Base-by-base conservation (phyloP, 2,113 vertebrate species). In the Catharus fuscescens region DNA sequence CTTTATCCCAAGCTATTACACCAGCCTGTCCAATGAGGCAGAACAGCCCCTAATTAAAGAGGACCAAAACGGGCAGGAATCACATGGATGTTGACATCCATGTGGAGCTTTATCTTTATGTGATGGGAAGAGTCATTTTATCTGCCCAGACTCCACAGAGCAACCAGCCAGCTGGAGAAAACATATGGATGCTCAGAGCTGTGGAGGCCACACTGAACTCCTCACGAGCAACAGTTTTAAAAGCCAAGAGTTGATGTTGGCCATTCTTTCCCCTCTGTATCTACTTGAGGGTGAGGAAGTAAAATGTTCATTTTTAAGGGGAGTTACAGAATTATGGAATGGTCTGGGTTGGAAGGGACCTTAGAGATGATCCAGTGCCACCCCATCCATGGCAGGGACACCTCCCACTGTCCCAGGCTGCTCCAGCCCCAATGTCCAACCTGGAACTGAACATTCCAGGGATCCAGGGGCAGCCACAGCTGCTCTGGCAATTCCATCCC, bases 1-100 rank as follows among this genome's bases (percentile, higher is more conserved):
- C 85, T 94, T 91, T 61, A 86, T 92, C 86, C 80, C 57, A 74
- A 86, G 86, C 92, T 76, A 90, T 92, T 93, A 86, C 73, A 93
- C 80, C 88, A 88, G 70, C 48, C 80, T 71, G 80, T 14, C 83
- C 95, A 89, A 72, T 50, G 83, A 95, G 90, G 86, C 90, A 94
- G 82, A 90, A 93, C 80, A 94, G 61, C 64, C 56, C 72, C 72
- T 88, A 88, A 92, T 80, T 88, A 94, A 96, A 74, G 72, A 71
- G 73, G 86, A 84, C 56, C 72, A 88, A 88, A 94, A 88, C 8
- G 65, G 80, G 86, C 57, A 88, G 86, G 83, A 80, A 80, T 88
- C 56, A 80, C 76, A 86, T 0, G 21, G 77, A 92, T 72, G 53
- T 28, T 69, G 80, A 74, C 52, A 67, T 71, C 84, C 90, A 19